Evolutionary conservation across 2,113 vertebrate genomes (phyloP), one percentile per base, ranked within the genome.

Genomic region (Taurulus bubalis): DNA sequence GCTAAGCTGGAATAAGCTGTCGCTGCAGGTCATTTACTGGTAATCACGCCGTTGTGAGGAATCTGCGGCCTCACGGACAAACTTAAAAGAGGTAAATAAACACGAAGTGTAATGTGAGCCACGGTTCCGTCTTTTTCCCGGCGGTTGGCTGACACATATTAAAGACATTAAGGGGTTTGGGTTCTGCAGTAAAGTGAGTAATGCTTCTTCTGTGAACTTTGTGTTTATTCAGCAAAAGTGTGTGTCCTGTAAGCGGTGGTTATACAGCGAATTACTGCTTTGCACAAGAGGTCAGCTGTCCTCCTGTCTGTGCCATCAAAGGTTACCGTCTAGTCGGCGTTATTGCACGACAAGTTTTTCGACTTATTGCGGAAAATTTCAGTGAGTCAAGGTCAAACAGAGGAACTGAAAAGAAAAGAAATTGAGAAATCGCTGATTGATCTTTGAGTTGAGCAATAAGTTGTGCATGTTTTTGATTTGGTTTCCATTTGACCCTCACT

Each of bases 251-350:
- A 77, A 79, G 62, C 28, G 16, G 65, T 66, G 28, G 45, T 79
- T 77, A 45, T 15, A 36, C 24, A 77, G 65, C 60, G 49, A 85
- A 36, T 82, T 40, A 58, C 59, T 14, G 77, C 1, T 14, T 90
- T 89, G 72, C 75, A 88, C 63, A 80, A 75, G 72, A 84, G 77
- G 87, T 91, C 89, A 87, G 75, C 58, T 28, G 38, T 74, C 40
- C 45, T 75, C 70, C 18, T 0, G 51, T 58, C 86, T 32, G 76
- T 56, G 78, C 2, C 64, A 76, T 28, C 64, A 85, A 71, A 84
- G 82, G 74, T 89, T 72, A 83, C 64, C 12, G 80, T 71, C 36
- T 24, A 5, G 12, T 78, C 69, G 59, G 79, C 6, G 0, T 77
- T 76, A 53, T 70, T 59, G 40, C 49, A 71, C 6, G 49, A 20